phyloP scores from a whole-genome alignment of 2,797 vertebrate species.

The Darevskia nairensis region DNA sequence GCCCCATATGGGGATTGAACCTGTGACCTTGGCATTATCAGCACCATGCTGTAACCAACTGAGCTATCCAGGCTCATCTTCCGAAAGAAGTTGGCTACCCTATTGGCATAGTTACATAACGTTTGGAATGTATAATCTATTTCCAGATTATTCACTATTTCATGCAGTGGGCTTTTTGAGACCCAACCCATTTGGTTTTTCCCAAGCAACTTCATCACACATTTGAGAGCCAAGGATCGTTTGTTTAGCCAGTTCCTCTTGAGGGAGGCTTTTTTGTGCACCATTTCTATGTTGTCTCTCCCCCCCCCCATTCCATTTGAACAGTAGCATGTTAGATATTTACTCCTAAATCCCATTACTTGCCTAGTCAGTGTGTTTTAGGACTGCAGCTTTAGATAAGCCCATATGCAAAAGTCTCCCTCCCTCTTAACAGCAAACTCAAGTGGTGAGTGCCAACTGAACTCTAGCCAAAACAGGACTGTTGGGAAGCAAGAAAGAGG shows the following conservation, averaged over 20 bases:
- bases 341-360: not conserved
- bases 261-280: not conserved
- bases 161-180: no score
- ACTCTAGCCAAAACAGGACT: not conserved
- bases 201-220: not conserved
- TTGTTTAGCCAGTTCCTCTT: not conserved
- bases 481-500: not conserved
- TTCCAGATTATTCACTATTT: not conserved
- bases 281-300: not conserved
- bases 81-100: not conserved
- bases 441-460: not conserved
- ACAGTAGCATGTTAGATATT: not conserved
- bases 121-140: slow-evolving; percentile 11
- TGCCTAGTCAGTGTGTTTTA: not conserved
- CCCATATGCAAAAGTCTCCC: no score
- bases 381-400: not conserved
- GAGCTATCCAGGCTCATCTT: no score
- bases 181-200: no score
- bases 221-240: slow-evolving; percentile 6
- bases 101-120: slow-evolving; percentile 1
- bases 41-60: no score
- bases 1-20: no score
- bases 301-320: not conserved
- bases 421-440: not conserved
- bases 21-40: no score